phyloP scores from a whole-genome alignment of 2,113 vertebrate genomes.

The Hippocampus abdominalis region DNA sequence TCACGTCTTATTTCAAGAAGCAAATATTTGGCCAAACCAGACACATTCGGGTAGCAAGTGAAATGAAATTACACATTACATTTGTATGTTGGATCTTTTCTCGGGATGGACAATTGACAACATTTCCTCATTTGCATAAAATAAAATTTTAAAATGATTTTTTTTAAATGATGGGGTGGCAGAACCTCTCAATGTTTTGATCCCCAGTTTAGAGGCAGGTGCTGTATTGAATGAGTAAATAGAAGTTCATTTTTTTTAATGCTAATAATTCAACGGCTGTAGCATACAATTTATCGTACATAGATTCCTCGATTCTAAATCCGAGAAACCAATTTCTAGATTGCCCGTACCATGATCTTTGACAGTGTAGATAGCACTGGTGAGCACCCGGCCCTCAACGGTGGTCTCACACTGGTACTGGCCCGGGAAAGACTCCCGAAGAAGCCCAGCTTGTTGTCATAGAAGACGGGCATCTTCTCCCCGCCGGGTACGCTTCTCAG shows the following conservation, averaged over 20 bases:
- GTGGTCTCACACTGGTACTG: slow-evolving; percentile 82
- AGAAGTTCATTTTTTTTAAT: no score
- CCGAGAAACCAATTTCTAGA: background rate
- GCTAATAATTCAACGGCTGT: no score
- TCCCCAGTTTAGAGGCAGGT: no score
- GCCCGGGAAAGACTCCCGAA: slow-evolving; percentile 72
- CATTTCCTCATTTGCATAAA: background rate
- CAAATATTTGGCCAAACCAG: background rate
- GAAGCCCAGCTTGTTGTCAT: slow-evolving; percentile 84
- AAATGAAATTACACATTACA: background rate
- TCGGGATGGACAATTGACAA: background rate
- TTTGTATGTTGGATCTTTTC: background rate
- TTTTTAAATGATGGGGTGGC: no score
- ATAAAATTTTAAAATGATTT: no score
- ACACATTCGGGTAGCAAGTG: background rate
- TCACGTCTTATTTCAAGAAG: background rate
- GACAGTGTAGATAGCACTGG: slow-evolving; percentile 78
- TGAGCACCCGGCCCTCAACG: slow-evolving; percentile 59
- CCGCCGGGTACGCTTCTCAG: slow-evolving; percentile 67
- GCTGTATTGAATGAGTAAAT: no score
- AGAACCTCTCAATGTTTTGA: no score
- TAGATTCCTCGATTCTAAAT: background rate
- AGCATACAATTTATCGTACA: no score
- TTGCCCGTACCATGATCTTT: slow-evolving; percentile 68
- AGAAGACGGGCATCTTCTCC: slow-evolving; percentile 63